Percentiles rank a stretch among this genome's conserved stretches.
Conservation (phyloP, 2,113 vertebrate genomes). For the Myrmophylax atrothorax region DNA sequence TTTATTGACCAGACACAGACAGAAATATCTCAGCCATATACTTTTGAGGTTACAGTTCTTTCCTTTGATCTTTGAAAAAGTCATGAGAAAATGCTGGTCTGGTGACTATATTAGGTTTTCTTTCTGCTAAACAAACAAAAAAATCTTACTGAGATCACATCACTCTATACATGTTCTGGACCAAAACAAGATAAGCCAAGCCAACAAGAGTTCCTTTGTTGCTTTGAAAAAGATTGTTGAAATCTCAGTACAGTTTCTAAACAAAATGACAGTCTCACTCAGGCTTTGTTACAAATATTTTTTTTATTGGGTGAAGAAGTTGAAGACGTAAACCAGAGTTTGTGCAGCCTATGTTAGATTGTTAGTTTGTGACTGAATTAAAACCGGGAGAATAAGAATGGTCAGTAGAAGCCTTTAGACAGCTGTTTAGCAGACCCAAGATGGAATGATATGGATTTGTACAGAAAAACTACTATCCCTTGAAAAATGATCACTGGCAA, state of each 20-base stretch:
- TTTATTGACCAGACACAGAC: slow-evolving; percentile 58
- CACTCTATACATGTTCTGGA: slow-evolving; percentile 66
- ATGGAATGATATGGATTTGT: slow-evolving; percentile 70
- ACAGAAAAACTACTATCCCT: slow-evolving; percentile 72
- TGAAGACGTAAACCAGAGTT: slow-evolving; percentile 32
- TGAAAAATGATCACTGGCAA: slow-evolving; percentile 69
- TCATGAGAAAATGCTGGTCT: slow-evolving; percentile 66
- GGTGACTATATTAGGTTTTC: slow-evolving; percentile 68
- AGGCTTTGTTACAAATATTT: slow-evolving; percentile 54
- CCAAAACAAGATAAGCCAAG: slow-evolving; percentile 72
- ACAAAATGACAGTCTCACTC: slow-evolving; percentile 61
- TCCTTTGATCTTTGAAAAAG: slow-evolving; percentile 81
- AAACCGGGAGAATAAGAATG: slow-evolving; percentile 49
- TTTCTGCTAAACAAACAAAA: slow-evolving; percentile 72
- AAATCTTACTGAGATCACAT: slow-evolving; percentile 75
- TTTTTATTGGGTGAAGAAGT: slow-evolving; percentile 47
- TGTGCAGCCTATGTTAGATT: not conserved
- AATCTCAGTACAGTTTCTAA: slow-evolving; percentile 59
- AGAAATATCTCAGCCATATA: slow-evolving; percentile 57
- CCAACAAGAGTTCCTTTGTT: slow-evolving; percentile 79
- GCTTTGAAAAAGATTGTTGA: slow-evolving; percentile 32
- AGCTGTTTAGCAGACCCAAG: slow-evolving; percentile 75
- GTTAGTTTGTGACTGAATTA: slow-evolving; percentile 54
- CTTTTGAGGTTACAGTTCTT: slow-evolving; percentile 66
- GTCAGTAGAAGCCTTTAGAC: slow-evolving; percentile 66